A percentile compares a stretch with the other conserved stretches of the same genome.
phyloP scores from a whole-genome alignment of 2,797 vertebrate genomes.

The Onychomys arenicola region DNA sequence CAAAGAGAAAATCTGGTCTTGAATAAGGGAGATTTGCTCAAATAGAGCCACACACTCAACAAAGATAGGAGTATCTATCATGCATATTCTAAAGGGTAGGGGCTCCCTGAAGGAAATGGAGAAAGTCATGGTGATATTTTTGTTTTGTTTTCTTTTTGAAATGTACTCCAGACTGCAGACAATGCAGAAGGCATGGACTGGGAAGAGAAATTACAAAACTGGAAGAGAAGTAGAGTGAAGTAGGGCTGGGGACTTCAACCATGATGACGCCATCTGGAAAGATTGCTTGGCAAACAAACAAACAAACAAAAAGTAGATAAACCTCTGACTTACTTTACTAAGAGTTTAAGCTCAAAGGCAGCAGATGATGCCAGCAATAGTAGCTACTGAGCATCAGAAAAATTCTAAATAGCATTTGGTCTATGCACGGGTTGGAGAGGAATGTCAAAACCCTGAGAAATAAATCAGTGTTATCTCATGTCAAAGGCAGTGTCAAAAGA shows the following conservation, averaged over 20 bases:
- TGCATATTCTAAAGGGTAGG: neutral
- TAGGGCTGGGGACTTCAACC: slow-evolving; percentile 52
- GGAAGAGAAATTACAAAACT: too few relatives aligned
- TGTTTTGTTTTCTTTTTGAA: neutral
- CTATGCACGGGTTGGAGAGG: slow-evolving; percentile 15
- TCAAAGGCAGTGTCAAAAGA: neutral
- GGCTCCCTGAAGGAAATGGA: neutral
- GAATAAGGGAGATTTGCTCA: slow-evolving; percentile 17
- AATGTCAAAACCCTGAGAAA: slow-evolving; percentile 29
- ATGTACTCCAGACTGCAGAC: neutral
- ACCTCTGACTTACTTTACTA: slow-evolving; percentile 77
- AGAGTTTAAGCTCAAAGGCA: slow-evolving; percentile 77
- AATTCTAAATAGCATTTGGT: slow-evolving; percentile 13
- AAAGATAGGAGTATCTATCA: neutral
- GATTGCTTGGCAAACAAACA: slow-evolving; percentile 64
- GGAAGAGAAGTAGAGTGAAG: slow-evolving; percentile 55
- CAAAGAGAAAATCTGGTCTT: slow-evolving; percentile 6
- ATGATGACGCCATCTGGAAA: slow-evolving; percentile 79
- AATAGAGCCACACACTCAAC: neutral
- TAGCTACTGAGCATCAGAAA: slow-evolving; percentile 47
- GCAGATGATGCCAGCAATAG: slow-evolving; percentile 76
- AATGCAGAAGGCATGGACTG: slow-evolving; percentile 57
- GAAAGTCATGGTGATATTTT: neutral
- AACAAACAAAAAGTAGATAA: slow-evolving; percentile 49
- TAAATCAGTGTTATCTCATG: neutral